Base-by-base conservation (phyloP, 1,140 invertebrate species). In the Drosophila jambulina region DNA sequence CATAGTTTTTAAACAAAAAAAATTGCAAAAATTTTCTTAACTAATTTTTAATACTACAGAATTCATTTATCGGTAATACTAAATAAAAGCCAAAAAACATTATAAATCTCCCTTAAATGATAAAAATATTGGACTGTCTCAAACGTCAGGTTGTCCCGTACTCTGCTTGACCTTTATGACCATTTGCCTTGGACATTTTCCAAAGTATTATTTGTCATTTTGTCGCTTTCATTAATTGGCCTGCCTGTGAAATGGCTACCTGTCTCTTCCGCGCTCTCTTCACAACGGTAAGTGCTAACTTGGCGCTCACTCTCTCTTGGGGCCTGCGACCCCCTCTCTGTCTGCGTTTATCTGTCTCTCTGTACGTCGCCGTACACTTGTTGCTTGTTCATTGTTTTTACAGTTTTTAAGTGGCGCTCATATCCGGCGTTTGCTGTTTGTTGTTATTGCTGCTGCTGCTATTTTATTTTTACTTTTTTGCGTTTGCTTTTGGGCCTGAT, bases 361-460 rank as follows among this genome's bases (percentile, higher is more conserved):
- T 25, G 27, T 43, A 48, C 69, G 34, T 61, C 59, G 40, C 57
- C 60, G 62, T 59, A 80, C 80, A 88, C 80, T 90, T 88, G 80
- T 84, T 88, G 80, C 80, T 72, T 86, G 38, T 62, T 81, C 79
- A 75, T 87, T 86, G 85, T 90, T 90, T 88, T 88, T 90, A 90
- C 84, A 81, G 81, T 88, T 88, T 82, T 83, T 85, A 90, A 88
- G 84, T 88, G 85, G 85, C 84, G 84, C 81, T 90, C 84, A 88
- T 88, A 88, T 88, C 85, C 81, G 84, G 84, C 84, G 81, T 83
- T 87, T 67, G 79, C 70, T 81, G 78, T 83, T 80, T 69, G 79
- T 76, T 69, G 46, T 46, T 61, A 49, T 76, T 54, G 49, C 43
- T 75, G 62, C 29, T 65, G 51, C 29, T 19, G 36, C 19, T 43